Conservation (phyloP, 2,113 vertebrate genomes). For the Corythornis cristatus region DNA sequence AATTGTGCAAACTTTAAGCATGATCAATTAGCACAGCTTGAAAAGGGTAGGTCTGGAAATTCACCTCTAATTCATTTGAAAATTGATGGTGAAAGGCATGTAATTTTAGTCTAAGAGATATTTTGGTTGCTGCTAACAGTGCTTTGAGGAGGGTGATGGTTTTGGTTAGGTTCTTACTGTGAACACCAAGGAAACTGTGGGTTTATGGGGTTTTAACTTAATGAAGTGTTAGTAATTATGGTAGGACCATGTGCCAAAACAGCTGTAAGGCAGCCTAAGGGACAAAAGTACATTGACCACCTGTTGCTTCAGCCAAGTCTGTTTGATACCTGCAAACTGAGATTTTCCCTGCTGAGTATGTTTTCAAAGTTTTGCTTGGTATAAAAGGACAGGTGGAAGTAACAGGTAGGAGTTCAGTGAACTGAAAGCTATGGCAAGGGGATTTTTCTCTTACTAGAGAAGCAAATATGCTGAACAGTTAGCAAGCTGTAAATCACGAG, state of each 20-base stretch:
- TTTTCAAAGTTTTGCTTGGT: not conserved
- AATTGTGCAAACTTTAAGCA: accelerated
- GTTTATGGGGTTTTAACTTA: not conserved
- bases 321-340: not conserved
- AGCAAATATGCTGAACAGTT: not conserved
- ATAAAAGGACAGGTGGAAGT: not conserved
- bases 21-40: not conserved
- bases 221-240: not conserved
- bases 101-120: not conserved
- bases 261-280: not conserved
- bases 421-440: too few relatives aligned
- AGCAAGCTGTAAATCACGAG: not conserved
- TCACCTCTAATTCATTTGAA: not conserved
- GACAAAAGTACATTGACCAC: not conserved
- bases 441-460: not conserved
- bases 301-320: not conserved
- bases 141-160: too few relatives aligned
- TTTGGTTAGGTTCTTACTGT: not conserved
- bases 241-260: not conserved
- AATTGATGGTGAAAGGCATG: not conserved
- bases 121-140: not conserved
- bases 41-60: not conserved
- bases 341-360: not conserved
- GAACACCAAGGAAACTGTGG: not conserved
- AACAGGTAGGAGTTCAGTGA: not conserved